Base-by-base conservation (phyloP, 2,888 invertebrate genomes). In the Acanthopleura granulata region DNA sequence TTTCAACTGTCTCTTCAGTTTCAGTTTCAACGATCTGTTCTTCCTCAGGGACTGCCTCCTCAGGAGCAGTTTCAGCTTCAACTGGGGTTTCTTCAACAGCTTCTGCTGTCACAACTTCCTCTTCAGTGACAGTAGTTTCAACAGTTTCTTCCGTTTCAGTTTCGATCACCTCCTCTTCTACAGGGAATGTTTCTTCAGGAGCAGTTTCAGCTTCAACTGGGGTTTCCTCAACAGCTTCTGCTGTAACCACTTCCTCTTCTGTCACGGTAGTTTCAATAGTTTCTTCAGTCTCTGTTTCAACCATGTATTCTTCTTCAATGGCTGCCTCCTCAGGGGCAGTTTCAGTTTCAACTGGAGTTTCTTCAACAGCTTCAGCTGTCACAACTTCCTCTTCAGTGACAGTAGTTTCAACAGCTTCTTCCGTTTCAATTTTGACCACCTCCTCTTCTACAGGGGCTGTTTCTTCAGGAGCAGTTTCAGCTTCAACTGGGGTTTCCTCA, bases 311-410 rank as follows among this genome's bases (percentile, higher is more conserved):
- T 73, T 51, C 1, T 22, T 50, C 29, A 27, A 9, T 25, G n/a
- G 12, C 15, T 51, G 49, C 61, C 22, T 22, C 3, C 1, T 49
- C 25, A 30, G 29, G 62, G 25, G 50, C 70, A 50, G 29, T 71
- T 62, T 62, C 27, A 75, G 62, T 49, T 16, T 50, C 71, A 27
- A 49, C 73, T 40, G 73, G 49, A 22, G 30, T 66, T 27, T 71
- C 73, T 73, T 70, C n/a, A 0, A 62, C 62, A 29, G 49, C 74
- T 16, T 74, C 49, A 22, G 61, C 69, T 29, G 22, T 29, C 71
- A 72, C 57, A 57, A 6, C 57, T 22, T 57, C 57, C 22, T 66
- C 69, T 12, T 66, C 69, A 4, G 25, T 25, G 25, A 29, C 27
- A 4, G 16, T 62, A 69, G 72, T 18, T 57, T 57, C n/a, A 57